Percentiles rank a stretch among this genome's conserved stretches.
Conservation (phyloP, 2,113 vertebrate species). For the Isichthys henryi region DNA sequence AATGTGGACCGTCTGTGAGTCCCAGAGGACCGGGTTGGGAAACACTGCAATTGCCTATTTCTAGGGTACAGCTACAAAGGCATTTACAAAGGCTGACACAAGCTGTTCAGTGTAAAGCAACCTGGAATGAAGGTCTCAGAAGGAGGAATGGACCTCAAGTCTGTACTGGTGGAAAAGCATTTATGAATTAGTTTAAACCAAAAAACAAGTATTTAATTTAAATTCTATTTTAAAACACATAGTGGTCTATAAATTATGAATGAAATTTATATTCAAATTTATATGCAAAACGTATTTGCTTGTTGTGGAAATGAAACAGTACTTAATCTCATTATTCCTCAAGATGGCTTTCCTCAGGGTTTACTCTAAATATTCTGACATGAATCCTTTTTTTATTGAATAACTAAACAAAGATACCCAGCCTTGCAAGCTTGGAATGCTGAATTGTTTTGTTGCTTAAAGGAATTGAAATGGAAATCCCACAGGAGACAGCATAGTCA, state of each 20-base stretch:
- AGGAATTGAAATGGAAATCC: not conserved
- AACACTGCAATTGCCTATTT: not conserved
- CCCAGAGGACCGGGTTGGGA: not conserved
- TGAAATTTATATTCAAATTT: not conserved
- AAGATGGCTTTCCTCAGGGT: not conserved
- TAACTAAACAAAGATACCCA: not conserved
- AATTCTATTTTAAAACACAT: not conserved
- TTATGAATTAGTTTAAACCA: not conserved
- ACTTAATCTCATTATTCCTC: not conserved
- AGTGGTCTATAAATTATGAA: not conserved
- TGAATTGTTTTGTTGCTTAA: not conserved
- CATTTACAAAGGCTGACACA: not conserved
- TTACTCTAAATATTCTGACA: not conserved
- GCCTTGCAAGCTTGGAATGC: not conserved
- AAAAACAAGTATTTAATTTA: not conserved
- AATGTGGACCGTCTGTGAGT: not conserved
- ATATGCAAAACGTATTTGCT: not conserved
- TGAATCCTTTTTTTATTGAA: constrained; percentile 4
- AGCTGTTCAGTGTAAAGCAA: not conserved
- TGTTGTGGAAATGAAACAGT: not conserved
- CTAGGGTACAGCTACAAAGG: not conserved
- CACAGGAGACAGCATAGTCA: not conserved
- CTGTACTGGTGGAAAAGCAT: not conserved
- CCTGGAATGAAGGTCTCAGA: not conserved
- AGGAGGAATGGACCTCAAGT: not conserved